Evolutionary conservation across 2,113 vertebrate species (phyloP).

Genomic region (Aldabrachelys gigantea): DNA sequence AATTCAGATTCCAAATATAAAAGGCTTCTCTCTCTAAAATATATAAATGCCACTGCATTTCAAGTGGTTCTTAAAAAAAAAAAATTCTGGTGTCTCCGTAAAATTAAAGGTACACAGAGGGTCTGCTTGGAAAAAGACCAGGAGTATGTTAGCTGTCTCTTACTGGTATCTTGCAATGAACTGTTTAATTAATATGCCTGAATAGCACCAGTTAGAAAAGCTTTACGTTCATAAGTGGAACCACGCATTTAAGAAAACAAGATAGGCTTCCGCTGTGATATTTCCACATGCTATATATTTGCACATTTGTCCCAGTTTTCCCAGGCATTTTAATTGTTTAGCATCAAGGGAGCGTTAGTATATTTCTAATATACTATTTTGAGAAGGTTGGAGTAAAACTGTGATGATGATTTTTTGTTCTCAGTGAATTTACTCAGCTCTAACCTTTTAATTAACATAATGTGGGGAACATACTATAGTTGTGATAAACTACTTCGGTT

Average conservation of each 20-base stretch:
- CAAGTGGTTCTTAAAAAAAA: not conserved
- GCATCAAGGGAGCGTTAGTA: not conserved
- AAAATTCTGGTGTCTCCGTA: not conserved
- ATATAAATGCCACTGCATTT: not conserved
- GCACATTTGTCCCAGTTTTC: not conserved
- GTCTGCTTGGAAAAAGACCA: not conserved
- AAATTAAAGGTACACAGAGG: not conserved
- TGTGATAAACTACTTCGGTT: not conserved
- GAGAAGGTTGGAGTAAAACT: not conserved
- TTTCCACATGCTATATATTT: not conserved
- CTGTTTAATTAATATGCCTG: accelerated
- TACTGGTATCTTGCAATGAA: not conserved
- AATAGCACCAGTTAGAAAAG: not conserved
- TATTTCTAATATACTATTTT: not conserved
- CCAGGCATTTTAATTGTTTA: not conserved
- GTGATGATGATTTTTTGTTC: not conserved
- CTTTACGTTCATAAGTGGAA: not conserved
- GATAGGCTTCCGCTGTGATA: not conserved
- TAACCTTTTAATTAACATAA: not conserved
- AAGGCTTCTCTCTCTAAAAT: not conserved
- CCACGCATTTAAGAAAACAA: not conserved
- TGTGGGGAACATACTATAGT: not conserved
- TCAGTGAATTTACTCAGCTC: not conserved
- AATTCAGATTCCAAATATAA: not conserved
- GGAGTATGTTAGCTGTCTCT: not conserved